Conservation (phyloP, 2,797 vertebrate species). For the Silurus aristotelis region DNA sequence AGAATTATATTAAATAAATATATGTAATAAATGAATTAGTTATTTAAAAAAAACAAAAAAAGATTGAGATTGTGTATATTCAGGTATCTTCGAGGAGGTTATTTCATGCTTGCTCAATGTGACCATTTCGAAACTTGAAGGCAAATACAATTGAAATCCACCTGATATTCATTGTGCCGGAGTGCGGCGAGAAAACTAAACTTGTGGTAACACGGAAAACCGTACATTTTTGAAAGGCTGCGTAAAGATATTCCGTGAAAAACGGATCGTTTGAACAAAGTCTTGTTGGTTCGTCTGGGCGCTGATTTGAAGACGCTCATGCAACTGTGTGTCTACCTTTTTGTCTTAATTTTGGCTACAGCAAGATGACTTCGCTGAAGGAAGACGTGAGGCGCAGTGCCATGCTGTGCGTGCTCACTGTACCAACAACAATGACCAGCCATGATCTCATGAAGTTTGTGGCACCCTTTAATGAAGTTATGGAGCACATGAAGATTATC, state of each 20-base stretch:
- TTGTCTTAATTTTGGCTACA: constrained; percentile 58
- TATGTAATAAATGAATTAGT: too few species aligned
- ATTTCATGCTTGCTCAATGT: background rate
- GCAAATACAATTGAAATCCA: background rate
- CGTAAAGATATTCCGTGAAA: background rate
- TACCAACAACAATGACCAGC: constrained; percentile 96
- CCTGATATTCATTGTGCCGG: background rate
- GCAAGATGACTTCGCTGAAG: constrained; percentile 96
- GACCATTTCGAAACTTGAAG: background rate
- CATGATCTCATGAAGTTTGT: constrained; percentile 98
- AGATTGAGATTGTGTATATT: too few species aligned
- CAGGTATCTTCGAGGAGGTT: background rate
- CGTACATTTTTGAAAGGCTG: background rate
- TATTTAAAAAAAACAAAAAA: too few species aligned
- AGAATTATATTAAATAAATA: too few species aligned
- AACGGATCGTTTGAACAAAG: background rate
- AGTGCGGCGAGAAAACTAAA: background rate
- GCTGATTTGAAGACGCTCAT: background rate
- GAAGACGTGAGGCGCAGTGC: constrained; percentile 91
- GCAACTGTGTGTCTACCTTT: background rate
- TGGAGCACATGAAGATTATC: constrained; percentile 99
- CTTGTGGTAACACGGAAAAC: background rate
- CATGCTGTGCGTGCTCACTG: constrained; percentile 95
- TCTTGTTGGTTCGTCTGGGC: background rate
- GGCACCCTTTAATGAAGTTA: constrained; percentile 93